Base-by-base conservation (phyloP, 2,888 invertebrate genomes). In the Lasioglossum oenotherae region DNA sequence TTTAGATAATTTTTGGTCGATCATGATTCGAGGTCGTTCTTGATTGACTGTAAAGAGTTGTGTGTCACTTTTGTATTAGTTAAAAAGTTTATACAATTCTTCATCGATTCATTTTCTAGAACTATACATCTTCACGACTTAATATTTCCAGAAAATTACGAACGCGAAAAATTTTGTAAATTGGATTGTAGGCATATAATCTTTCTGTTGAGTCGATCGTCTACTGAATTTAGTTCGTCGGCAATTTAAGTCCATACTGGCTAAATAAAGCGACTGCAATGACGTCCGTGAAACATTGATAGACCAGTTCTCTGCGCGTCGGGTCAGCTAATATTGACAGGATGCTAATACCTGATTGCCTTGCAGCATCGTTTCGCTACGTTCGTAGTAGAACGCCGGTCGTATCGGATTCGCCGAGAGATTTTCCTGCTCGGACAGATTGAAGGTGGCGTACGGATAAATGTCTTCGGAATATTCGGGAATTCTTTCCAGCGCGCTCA, bases 401-500 rank as follows among this genome's bases (percentile, higher is more conserved):
- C 94, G 92, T 81, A 94, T 95, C 74, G 95, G 95, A 91, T 96
- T 96, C 49, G 95, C 95, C 49, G 96, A 95, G 90, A 96, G 95
- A 90, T 96, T 96, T 92, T 96, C 96, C 94, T 96, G 96, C 93
- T 96, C 96, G 88, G 96, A 96, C 90, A 96, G 95, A 93, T 96
- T 96, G 94, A 96, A 96, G 87, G 96, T 96, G 79, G 96, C 96
- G 93, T 96, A 96, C 78, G 96, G 96, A 94, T 96, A 96, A 92
- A 96, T 96, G 92, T 96, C 96, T 94, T 96, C 96, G 72, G 96
- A 96, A 94, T 96, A 96, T 94, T 96, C 96, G 85, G 96, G 96
- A 92, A 96, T 96, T 85, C 96, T 95, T 92, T 96, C 96, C 89
- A 96, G 94, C 82, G 94, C 94, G 90, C 95, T 94, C 90, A 94